These are phyloP conservation scores for Andrena camellia DNA, from an alignment of 2,888 invertebrate genomes.

Conservation along the genomic window DNA sequence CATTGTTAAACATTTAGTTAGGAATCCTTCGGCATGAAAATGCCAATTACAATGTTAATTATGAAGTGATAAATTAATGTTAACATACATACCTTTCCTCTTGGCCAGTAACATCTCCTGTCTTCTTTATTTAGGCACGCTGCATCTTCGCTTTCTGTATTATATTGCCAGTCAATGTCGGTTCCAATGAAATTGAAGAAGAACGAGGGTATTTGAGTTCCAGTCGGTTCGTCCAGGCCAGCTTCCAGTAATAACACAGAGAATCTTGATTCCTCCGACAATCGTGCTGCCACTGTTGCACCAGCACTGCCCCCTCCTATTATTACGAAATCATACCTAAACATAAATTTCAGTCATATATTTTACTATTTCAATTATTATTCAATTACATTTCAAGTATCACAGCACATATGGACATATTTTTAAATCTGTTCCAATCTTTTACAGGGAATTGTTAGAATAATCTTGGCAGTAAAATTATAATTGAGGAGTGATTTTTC, in stretches of 20 bases:
- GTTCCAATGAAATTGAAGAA: conserved; percentile 94
- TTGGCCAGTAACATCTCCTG: conserved; percentile 92
- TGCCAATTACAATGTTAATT: neutral
- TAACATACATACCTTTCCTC: conserved; percentile 89
- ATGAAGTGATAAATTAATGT: neutral
- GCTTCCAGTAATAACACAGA: conserved; percentile 91
- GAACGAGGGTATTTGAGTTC: conserved; percentile 95
- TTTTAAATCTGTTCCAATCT: too few species aligned
- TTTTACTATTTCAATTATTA: neutral
- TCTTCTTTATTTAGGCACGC: conserved; percentile 91
- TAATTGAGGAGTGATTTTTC: too few species aligned
- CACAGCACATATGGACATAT: neutral
- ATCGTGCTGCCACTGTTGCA: conserved; percentile 90
- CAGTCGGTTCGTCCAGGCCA: conserved; percentile 94
- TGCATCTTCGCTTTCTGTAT: conserved; percentile 92
- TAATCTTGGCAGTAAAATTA: too few species aligned
- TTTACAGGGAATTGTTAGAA: too few species aligned
- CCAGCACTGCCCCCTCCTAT: conserved; percentile 91
- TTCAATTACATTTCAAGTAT: neutral
- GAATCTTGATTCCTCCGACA: conserved; percentile 91
- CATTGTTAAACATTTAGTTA: too few species aligned
- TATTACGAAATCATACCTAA: conserved; percentile 90
- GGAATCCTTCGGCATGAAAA: too few species aligned
- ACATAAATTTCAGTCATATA: neutral
- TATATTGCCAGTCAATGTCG: conserved; percentile 95